Evolutionary conservation across 2,113 vertebrate species (phyloP), one percentile per base, ranked within the genome.

Genomic region (Ptychochromis oligacanthus): DNA sequence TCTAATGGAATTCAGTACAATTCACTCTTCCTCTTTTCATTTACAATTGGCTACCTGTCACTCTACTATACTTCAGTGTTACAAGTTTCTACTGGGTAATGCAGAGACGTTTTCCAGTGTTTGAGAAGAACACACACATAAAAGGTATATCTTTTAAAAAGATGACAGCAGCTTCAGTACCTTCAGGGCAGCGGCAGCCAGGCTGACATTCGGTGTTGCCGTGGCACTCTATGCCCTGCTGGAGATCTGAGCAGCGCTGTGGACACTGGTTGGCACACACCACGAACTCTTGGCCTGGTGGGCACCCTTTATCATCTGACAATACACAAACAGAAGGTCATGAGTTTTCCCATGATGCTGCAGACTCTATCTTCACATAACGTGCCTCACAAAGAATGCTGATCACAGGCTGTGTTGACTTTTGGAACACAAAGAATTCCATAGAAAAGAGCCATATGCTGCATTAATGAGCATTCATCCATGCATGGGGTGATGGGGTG

Each of bases 251-350:
- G 93, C 97, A 98, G 77, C 89, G 95, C 84, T 95, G 96, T 0
- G 97, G 97, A 81, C 97, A 98, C 60, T 87, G 90, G 84, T 95
- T 96, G 91, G 96, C 96, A 88, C 97, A 98, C 22, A 70, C 58
- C 49, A 94, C 94, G 52, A 93, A 84, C 83, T 95, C 94, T 94
- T 97, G 96, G 22, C 95, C 96, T 0, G 87, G 64, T 0, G 96
- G 96, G 88, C 97, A 98, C 8, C 93, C 89, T 11, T 87, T 92
- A 79, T 94, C 94, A 15, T 95, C 96, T 97, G 89, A 77, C 34
- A 77, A 79, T 7, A 52, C 38, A 83, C 61, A 88, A 64, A 80
- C 56, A 94, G 64, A 90, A 87, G 78, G 76, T 90, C 70, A 80
- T 8, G 61, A 52, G 72, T 60, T 77, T 58, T 81, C 38, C 20